These are phyloP conservation scores for Eurosta solidaginis DNA, from an alignment of 1,140 invertebrate genomes.

Conservation along the genomic window DNA sequence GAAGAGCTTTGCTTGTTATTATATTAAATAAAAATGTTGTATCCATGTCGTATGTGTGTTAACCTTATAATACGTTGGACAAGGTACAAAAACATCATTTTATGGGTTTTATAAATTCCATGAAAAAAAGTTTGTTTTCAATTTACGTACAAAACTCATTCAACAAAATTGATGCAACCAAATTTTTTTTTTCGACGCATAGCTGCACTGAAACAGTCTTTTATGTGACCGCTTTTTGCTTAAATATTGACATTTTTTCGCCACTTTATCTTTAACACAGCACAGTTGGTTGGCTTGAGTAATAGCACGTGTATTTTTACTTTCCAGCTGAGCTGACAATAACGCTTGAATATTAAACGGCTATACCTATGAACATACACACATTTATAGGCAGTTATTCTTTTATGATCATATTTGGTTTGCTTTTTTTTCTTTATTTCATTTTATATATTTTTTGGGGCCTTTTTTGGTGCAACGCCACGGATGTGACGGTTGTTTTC, in stretches of 20 bases:
- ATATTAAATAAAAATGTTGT: too few relatives aligned
- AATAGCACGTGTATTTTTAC: background rate
- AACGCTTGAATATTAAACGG: too few relatives aligned
- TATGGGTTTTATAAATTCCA: too few relatives aligned
- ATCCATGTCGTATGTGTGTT: too few relatives aligned
- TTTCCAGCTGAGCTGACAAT: too few relatives aligned
- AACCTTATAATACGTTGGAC: too few relatives aligned
- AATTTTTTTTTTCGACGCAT: slow-evolving; percentile 18
- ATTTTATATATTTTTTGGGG: background rate
- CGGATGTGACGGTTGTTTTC: slow-evolving; percentile 26
- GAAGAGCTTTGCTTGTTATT: too few relatives aligned
- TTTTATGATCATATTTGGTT: background rate
- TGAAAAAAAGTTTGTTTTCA: too few relatives aligned
- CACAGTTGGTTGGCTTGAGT: background rate
- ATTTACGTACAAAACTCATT: background rate
- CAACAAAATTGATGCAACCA: background rate
- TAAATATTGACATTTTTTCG: background rate
- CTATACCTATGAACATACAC: background rate
- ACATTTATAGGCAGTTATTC: too few relatives aligned
- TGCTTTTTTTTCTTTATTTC: background rate
- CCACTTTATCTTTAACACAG: background rate
- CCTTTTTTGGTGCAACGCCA: background rate
- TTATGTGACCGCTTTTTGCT: background rate
- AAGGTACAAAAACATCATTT: too few relatives aligned
- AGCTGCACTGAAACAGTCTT: background rate